Base-by-base conservation (phyloP, 1,140 invertebrate genomes). In the Paraescarpia echinospica region DNA sequence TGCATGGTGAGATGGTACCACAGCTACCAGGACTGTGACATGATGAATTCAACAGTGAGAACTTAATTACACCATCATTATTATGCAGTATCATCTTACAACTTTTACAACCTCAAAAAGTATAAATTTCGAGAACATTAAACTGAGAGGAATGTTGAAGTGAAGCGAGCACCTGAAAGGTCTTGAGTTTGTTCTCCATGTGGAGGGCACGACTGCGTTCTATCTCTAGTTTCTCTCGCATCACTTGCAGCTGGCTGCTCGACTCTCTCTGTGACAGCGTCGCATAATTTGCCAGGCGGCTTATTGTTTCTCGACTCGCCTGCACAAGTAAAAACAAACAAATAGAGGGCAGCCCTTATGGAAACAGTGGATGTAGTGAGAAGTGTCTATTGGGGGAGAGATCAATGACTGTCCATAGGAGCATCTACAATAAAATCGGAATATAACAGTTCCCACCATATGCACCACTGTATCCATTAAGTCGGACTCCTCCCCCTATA, bases 121-220 rank as follows among this genome's bases (percentile, higher is more conserved):
- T 0, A 18, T 51, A 51, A 8, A 51, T n/a, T n/a, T n/a, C n/a
- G 41, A 41, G 41, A 41, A 12, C 4, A 41, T 41, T 12, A 6
- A 12, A 12, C 41, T 18, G 8, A 77, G 59, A 31, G 59, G 59
- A 22, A 77, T 18, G 27, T 77, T 77, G 59, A 27, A 2, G 14
- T 77, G 59, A 33, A 90, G 31, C 4, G 18, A 34, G 35, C 33
- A 90, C 89, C 89, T 90, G 89, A 90, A 90, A 90, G 89, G 5
- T 34, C 35, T 90, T 90, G 33, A 92, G 41, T 34, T 59, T 92
- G 31, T 34, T 92, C 92, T 92, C 92, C 77, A 88, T 34, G 31
- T 48, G 92, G 34, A 88, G 31, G 33, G 77, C 77, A 31, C 41
- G 34, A 88, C n/a, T 88, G n/a, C 35, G 41, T 92, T 92, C 77